Evolutionary conservation across 1,140 invertebrate species (phyloP), one percentile per base, ranked within the genome.

Genomic region (Drosophila burlai): DNA sequence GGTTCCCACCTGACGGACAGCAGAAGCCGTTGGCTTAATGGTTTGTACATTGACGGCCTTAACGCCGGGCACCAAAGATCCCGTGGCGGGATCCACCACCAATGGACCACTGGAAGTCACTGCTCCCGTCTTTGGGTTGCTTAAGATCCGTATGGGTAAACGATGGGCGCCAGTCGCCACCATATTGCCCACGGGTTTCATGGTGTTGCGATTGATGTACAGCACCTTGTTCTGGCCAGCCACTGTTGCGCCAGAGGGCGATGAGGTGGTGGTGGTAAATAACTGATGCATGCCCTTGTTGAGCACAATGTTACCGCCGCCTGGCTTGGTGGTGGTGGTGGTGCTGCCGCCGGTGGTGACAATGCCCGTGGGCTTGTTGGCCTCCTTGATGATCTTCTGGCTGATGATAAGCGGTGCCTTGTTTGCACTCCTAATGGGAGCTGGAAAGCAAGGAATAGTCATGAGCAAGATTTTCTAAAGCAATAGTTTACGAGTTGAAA

Each of bases 301-400:
- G 1, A 92, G 77, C 15, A 92, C 81, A 38, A 91, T 85, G 13
- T 80, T 83, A 26, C 73, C 31, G 7, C 76, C 78, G 42, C 73
- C 31, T 36, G 80, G n/a, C 11, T 78, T 76, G 40, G 15, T 43
- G 11, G 64, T 38, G 5, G 15, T 43, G 11, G 64, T 38, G 5
- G 63, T 46, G 29, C 42, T 60, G 31, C 58, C 49, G 50, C 64
- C 26, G 38, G 6, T 24, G 9, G 31, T 26, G 2, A 67, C 45
- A 7, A 65, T 65, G n/a, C 65, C 65, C 3, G 59, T n/a, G 6
- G 73, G 38, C n/a, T 76, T 71, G 1, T 49, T 34, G 8, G 74
- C 89, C 29, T 92, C 91, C 59, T 92, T 92, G 11, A 92, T 87
- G 18, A 92, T 89, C 76, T 92, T 91, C 34, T 92, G 91, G 10